Conservation (phyloP, 2,113 vertebrate genomes). For the Hydropotes inermis region DNA sequence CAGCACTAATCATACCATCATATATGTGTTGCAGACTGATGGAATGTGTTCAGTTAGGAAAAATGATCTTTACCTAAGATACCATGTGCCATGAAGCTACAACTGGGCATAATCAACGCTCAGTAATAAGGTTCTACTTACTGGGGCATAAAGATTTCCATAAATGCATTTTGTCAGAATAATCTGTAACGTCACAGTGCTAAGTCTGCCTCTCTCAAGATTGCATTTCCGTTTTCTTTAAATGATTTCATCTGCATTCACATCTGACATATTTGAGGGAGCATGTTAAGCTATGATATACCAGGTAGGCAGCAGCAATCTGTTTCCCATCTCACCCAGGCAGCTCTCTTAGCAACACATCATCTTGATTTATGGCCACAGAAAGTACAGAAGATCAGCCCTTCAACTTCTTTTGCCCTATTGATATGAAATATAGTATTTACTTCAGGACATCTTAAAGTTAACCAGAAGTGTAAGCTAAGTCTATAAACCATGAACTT, state of each 20-base stretch:
- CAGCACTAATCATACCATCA: background rate
- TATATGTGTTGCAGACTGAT: background rate
- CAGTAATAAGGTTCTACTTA: background rate
- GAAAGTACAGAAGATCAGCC: background rate
- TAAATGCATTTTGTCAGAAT: background rate
- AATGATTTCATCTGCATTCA: background rate
- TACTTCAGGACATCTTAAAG: background rate
- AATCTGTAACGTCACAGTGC: background rate
- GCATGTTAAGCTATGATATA: background rate
- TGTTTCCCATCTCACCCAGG: background rate
- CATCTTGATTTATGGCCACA: background rate
- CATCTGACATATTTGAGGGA: background rate
- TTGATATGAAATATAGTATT: background rate
- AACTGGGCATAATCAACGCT: background rate
- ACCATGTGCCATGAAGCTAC: background rate
- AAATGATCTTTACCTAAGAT: background rate
- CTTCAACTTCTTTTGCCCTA: background rate
- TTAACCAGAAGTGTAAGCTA: background rate
- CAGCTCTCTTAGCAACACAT: background rate
- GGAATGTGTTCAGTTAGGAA: background rate
- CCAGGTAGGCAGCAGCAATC: background rate
- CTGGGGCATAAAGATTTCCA: background rate
- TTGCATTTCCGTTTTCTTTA: background rate
- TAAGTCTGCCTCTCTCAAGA: background rate
- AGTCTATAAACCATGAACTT: background rate